These are phyloP conservation scores for Ochotona curzoniae DNA, from an alignment of 2,113 vertebrate species.

Conservation along the genomic window DNA sequence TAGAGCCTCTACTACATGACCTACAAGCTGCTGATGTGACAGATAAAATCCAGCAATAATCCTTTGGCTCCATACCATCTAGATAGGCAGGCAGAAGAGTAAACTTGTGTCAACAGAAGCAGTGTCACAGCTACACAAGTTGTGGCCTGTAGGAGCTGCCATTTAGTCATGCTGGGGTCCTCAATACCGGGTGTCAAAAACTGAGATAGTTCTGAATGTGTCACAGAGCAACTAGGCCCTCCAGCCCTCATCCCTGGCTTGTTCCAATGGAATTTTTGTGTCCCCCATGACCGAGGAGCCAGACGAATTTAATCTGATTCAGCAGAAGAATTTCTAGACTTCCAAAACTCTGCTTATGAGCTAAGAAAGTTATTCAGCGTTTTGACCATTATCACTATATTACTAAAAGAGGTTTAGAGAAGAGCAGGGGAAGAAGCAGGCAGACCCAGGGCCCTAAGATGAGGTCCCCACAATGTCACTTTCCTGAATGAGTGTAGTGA, in stretches of 20 bases:
- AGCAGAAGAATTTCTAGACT: not conserved
- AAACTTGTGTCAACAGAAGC: not conserved
- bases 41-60: slow-evolving; percentile 1
- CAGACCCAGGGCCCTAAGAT: not conserved
- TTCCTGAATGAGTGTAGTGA: not conserved
- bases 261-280: not conserved
- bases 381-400: not conserved
- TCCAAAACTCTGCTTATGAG: not conserved
- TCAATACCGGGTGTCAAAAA: not conserved
- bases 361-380: not conserved
- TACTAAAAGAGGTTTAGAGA: not conserved
- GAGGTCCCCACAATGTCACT: not conserved
- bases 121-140: not conserved
- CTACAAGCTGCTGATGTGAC: not conserved
- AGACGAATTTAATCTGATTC: not conserved
- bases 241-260: accelerated
- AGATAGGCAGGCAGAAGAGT: not conserved
- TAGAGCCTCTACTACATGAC: not conserved
- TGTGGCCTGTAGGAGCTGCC: no score
- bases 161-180: not conserved
- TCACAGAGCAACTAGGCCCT: not conserved
- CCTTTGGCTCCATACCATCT: not conserved
- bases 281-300: not conserved
- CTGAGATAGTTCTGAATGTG: not conserved
- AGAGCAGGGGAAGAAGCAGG: not conserved